Evolutionary conservation across 2,113 vertebrate species (phyloP).

Genomic region (Oreochromis tanganicae): DNA sequence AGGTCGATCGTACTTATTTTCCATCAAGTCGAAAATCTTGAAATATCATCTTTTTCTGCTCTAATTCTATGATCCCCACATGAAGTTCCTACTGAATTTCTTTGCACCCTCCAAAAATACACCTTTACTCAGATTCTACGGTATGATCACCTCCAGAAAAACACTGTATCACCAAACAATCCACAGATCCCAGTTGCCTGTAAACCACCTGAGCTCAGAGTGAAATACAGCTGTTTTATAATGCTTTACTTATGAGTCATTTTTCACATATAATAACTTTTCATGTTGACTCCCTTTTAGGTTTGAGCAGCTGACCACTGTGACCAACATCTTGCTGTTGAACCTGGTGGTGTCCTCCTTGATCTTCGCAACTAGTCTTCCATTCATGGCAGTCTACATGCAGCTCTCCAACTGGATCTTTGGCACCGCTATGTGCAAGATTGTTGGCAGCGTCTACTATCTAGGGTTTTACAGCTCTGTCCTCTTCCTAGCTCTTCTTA

Average conservation of each 20-base stretch:
- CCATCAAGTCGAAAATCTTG: not conserved
- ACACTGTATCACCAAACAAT: rapidly evolving
- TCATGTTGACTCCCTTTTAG: not conserved
- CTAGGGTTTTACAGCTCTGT: conserved; percentile 80
- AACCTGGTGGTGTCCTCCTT: conserved; percentile 81
- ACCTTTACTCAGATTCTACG: not conserved
- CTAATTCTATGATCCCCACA: not conserved
- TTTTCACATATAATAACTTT: not conserved
- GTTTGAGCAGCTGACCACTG: conserved; percentile 74
- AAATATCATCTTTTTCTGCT: not conserved
- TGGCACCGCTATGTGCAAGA: conserved; percentile 65
- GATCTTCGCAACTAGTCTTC: conserved; percentile 75
- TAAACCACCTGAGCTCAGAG: not conserved
- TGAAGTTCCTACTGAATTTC: not conserved
- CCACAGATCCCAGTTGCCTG: not conserved
- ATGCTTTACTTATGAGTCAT: not conserved
- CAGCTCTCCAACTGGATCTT: conserved; percentile 72
- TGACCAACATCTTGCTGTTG: conserved; percentile 81
- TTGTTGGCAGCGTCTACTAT: conserved; percentile 67
- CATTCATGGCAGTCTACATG: conserved; percentile 72
- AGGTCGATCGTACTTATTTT: not conserved
- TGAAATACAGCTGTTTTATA: not conserved
- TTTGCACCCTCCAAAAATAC: not conserved
- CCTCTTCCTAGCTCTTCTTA: conserved; percentile 79
- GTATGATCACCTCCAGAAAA: not conserved